Base-by-base conservation (phyloP, 2,888 invertebrate species). In the Torymus tubicola region DNA sequence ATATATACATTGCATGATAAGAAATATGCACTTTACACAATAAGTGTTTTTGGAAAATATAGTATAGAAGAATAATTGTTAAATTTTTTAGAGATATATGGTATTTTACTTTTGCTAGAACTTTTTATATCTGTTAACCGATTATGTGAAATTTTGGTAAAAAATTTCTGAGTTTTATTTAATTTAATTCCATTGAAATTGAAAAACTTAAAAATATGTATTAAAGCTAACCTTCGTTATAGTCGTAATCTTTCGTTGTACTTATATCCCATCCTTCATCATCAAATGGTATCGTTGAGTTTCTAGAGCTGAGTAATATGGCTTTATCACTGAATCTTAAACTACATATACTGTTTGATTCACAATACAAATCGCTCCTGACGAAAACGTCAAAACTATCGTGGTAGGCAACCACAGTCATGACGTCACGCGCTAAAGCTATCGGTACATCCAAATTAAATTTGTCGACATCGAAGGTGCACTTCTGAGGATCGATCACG, bases 341-440 rank as follows among this genome's bases (percentile, higher is more conserved):
- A 14, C 18, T 72, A 12, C 81, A 81, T 16, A 81, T 81, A 12
- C 8, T 69, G 2, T 21, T 52, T 13, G 67, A 0, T 0, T 50
- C 67, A 55, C 73, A 81, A 31, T 63, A 31, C 1, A 58, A 4
- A 8, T 68, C 18, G 16, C 64, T 64, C 14, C 21, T 81, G 2
- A 81, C 3, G 21, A 81, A 81, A n/a, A 81, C 14, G 13, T 81
- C 77, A 11, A 73, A 77, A 5, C 13, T 60, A 2, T 77, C 60
- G 2, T 73, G 4, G 24, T 81, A 81, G 1, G 77, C 52, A 10
- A 77, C 64, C 2, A 81, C 21, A 5, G 18, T n/a, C 13, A 77
- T 58, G 11, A 18, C 1, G 11, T 73, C 52, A 0, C 67, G 50
- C 0, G 42, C 58, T 5, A 11, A 0, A 0, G 24, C 13, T 0